phyloP scores from a whole-genome alignment of 2,797 vertebrate species.

The Acanthopagrus latus region DNA sequence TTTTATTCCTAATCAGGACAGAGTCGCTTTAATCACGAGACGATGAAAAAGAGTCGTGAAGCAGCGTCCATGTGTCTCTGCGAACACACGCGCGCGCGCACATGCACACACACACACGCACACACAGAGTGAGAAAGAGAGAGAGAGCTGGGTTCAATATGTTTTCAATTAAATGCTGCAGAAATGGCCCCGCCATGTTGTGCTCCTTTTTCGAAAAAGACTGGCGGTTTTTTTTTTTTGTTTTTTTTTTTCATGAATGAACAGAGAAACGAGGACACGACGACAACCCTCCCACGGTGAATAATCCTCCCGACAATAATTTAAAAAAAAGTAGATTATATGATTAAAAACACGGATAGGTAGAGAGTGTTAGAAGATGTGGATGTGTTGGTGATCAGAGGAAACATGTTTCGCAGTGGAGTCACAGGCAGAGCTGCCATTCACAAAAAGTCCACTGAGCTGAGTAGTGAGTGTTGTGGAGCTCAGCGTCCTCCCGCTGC shows the following conservation, averaged over 20 bases:
- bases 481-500: slow-evolving; percentile 33
- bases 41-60: background rate
- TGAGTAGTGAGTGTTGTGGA: slow-evolving; percentile 45
- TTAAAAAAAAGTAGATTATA: background rate
- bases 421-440: slow-evolving; percentile 72
- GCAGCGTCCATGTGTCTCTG: background rate
- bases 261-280: slow-evolving; percentile 57
- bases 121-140: background rate
- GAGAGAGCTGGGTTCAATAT: slow-evolving; percentile 56
- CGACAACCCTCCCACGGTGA: background rate
- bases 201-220: slow-evolving; percentile 81
- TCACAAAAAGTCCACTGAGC: slow-evolving; percentile 82
- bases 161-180: slow-evolving; percentile 92
- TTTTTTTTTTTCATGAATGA: slow-evolving; percentile 88
- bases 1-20: background rate
- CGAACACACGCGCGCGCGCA: background rate
- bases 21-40: background rate
- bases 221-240: slow-evolving; percentile 36
- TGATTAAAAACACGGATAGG: background rate
- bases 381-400: background rate
- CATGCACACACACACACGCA: background rate
- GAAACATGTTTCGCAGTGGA: slow-evolving; percentile 22
- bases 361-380: rapidly evolving
- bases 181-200: slow-evolving; percentile 90
- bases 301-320: too few relatives aligned